Conservation (phyloP, 2,113 vertebrate genomes). For the Trichomycterus rosablanca region DNA sequence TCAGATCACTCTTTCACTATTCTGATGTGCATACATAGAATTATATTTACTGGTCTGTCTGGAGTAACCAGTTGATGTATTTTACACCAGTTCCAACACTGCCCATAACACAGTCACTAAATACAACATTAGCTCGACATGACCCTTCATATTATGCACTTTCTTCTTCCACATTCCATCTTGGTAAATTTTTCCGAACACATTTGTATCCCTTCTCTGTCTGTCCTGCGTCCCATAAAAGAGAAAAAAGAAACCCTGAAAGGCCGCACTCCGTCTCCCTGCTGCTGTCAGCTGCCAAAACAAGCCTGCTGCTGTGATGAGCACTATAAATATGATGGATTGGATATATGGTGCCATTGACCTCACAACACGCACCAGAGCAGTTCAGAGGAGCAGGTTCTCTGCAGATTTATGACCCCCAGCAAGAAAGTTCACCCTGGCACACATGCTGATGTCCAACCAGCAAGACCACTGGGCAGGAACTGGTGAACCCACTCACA, state of each 20-base stretch:
- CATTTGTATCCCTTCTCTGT: slow-evolving; percentile 2
- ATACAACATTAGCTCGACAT: background rate
- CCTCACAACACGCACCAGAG: slow-evolving; percentile 60
- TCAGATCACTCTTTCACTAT: too few relatives aligned
- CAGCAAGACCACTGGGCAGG: slow-evolving; percentile 22
- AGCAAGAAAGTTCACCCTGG: slow-evolving; percentile 26
- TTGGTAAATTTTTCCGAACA: background rate
- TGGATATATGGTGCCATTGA: slow-evolving; percentile 60
- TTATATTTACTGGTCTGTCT: too few relatives aligned
- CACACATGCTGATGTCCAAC: slow-evolving; percentile 38
- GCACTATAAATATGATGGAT: slow-evolving; percentile 68
- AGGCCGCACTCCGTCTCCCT: slow-evolving; percentile 29
- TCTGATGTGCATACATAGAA: too few relatives aligned
- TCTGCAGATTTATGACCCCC: slow-evolving; percentile 58
- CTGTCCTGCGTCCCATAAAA: slow-evolving; percentile 20
- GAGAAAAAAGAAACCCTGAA: background rate
- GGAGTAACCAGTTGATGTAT: background rate
- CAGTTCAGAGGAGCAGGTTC: slow-evolving; percentile 64
- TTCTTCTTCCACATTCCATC: slow-evolving; percentile 7
- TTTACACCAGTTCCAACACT: slow-evolving; percentile 3
- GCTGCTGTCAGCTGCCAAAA: slow-evolving; percentile 66
- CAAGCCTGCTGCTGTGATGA: slow-evolving; percentile 62
- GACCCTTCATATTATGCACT: background rate
- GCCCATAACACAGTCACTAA: background rate
- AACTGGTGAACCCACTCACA: slow-evolving; percentile 27